phyloP scores from a whole-genome alignment of 2,113 vertebrate genomes.

The Nyctibius bracteatus region DNA sequence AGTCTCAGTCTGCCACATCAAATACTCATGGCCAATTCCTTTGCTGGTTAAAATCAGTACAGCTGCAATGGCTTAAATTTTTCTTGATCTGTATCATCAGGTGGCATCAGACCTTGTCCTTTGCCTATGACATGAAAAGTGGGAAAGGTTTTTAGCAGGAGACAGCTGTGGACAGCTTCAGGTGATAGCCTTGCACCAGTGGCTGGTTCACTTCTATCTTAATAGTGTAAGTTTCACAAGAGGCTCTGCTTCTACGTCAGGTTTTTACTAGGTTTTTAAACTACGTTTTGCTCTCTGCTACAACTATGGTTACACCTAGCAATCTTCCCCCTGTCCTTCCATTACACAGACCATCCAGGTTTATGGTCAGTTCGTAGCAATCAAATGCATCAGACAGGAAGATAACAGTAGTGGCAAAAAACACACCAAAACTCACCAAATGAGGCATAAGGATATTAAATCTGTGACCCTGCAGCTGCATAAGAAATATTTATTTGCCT shows the following conservation, averaged over 20 bases:
- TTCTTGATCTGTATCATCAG: not conserved
- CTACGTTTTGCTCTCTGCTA: not conserved
- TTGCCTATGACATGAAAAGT: not conserved
- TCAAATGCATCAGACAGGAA: not conserved
- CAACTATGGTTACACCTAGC: not conserved
- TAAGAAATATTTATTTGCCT: constrained; percentile 21
- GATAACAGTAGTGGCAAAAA: not conserved
- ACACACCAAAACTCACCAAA: not conserved
- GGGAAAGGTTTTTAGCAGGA: not conserved
- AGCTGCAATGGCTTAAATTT: not conserved
- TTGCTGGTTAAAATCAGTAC: not conserved
- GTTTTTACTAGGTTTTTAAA: not conserved
- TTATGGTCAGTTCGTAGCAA: not conserved
- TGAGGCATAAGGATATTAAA: not conserved
- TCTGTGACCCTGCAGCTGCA: not conserved
- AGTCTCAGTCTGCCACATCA: not conserved
- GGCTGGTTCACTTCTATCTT: not conserved
- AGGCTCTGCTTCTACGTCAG: not conserved
- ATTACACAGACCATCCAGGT: not conserved
- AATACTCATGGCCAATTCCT: not conserved
- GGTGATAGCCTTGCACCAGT: not conserved
- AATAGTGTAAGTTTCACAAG: not conserved
- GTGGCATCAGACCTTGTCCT: not conserved
- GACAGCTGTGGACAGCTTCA: not conserved
- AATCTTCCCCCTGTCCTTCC: not conserved